Base-by-base conservation (phyloP, 2,797 vertebrate species). In the Calcarius lapponicus region DNA sequence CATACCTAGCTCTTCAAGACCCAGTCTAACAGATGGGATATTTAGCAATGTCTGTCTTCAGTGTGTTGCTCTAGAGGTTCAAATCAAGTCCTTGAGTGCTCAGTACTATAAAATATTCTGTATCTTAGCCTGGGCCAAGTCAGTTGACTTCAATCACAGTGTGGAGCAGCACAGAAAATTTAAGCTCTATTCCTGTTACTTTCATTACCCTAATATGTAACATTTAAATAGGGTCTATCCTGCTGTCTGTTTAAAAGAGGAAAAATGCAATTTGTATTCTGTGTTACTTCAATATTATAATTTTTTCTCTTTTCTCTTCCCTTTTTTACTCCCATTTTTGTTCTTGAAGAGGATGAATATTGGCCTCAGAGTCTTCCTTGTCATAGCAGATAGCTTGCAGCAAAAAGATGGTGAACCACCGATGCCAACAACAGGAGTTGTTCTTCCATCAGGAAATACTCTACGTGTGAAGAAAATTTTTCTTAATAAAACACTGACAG, bases 401-500 rank as follows among this genome's bases (percentile, higher is more conserved):
- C 99, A 99, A 97, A 99, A 99, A 95, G 99, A 99, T 7, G 99
- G 99, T 1, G 99, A 99, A 80, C 99, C 99, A 6, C 99, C 99
- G 3, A 99, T 99, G 99, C 99, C 99, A 56, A 99, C 99, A 4
- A 99, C 99, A 9, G 99, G 99, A 66, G 99, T 99, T 91, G 99
- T 99, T 93, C 98, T 99, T 97, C 99, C 99, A 76, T 99, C 99
- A 56, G 99, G 99, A 95, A 99, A 99, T 97, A 99, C 99, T n/a
- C 97, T 99, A 34, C 98, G 99, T n/a, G 99, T 99, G 88, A 99
- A 99, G 97, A 99, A 99, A 97, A 99, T 99, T 97, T 99, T 99
- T 96, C 99, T 99, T 64, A 99, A 99, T 97, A 99, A 99, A 98
- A 99, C 99, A 1, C 97, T 99, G 91, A 99, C 99, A 32, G 99